Evolutionary conservation across 2,113 vertebrate genomes (phyloP).

Genomic region (Microtus ochrogaster): DNA sequence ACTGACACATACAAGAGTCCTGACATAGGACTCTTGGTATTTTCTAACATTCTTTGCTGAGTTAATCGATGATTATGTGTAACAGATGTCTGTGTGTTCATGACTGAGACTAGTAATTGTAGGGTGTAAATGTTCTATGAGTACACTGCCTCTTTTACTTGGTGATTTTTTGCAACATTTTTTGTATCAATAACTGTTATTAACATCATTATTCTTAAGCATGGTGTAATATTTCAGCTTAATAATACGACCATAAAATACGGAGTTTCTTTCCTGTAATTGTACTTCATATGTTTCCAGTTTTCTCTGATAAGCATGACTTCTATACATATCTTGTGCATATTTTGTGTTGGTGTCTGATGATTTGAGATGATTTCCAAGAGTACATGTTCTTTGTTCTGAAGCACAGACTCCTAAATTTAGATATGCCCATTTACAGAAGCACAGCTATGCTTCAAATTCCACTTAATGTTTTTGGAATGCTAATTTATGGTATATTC

Average conservation of each 20-base stretch:
- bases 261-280: neutral
- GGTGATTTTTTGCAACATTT: neutral
- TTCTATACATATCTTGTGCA: neutral
- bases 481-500: neutral
- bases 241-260: neutral
- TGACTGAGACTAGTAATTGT: neutral
- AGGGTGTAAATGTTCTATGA: neutral
- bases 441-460: neutral
- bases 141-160: slow-evolving; percentile 9
- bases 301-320: neutral
- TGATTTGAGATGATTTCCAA: neutral
- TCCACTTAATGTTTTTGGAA: slow-evolving; percentile 9
- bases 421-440: neutral
- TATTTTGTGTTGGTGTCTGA: slow-evolving; percentile 10
- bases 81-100: neutral
- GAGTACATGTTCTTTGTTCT: neutral
- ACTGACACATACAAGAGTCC: neutral
- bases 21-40: neutral
- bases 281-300: neutral
- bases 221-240: neutral
- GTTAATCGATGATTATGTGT: neutral
- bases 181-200: slow-evolving; percentile 9
- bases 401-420: neutral
- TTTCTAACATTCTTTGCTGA: slow-evolving; percentile 6
- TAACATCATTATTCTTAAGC: neutral